phyloP scores from a whole-genome alignment of 2,888 invertebrate genomes.

The Erebia epiphron region DNA sequence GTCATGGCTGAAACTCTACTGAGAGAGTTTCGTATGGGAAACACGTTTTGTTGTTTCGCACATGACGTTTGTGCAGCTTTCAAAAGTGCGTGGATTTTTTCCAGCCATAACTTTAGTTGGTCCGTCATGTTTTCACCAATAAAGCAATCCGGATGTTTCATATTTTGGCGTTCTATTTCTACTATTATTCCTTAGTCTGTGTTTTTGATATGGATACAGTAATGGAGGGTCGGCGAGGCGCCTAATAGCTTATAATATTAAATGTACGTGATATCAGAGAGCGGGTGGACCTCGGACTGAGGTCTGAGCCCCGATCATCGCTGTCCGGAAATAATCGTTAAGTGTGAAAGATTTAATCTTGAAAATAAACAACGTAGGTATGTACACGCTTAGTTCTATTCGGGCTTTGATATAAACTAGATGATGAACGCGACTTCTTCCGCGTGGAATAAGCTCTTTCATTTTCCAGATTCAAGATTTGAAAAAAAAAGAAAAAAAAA shows the following conservation, averaged over 20 bases:
- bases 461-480: no score
- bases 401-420: slow-evolving; percentile 23
- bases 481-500: no score
- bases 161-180: background rate
- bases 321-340: slow-evolving; percentile 65
- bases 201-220: slow-evolving; percentile 75
- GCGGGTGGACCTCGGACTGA: slow-evolving; percentile 43
- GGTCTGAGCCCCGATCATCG: slow-evolving; percentile 39
- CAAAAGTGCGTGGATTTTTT: no score
- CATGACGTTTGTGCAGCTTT: no score
- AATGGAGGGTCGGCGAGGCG: slow-evolving; percentile 76
- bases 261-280: slow-evolving; percentile 72
- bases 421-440: background rate
- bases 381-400: slow-evolving; percentile 27
- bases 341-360: slow-evolving; percentile 51
- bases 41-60: no score
- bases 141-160: background rate
- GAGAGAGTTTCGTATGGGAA: background rate
- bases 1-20: no score
- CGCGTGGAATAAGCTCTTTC: no score
- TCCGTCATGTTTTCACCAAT: no score
- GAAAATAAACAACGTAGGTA: slow-evolving; percentile 41
- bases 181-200: background rate
- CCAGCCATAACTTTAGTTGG: no score
- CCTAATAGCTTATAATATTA: slow-evolving; percentile 81